phyloP scores from a whole-genome alignment of 2,113 vertebrate genomes.

The Megatriorchis doriae region DNA sequence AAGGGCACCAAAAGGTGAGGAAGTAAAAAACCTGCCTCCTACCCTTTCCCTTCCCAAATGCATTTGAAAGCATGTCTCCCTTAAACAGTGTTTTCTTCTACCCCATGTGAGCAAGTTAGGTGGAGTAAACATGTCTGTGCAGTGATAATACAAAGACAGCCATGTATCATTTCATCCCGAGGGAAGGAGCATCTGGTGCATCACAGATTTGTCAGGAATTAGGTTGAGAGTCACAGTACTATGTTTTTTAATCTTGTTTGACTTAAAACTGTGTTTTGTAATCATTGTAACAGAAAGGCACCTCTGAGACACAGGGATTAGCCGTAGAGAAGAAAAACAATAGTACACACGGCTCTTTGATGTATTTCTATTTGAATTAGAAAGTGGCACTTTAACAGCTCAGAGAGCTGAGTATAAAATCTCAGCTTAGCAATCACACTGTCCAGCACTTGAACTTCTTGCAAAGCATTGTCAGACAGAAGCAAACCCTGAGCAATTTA shows the following conservation, averaged over 20 bases:
- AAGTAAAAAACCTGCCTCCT: background rate
- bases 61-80: rapidly evolving
- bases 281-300: conserved; percentile 35
- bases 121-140: conserved; percentile 28
- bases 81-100: background rate
- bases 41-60: background rate
- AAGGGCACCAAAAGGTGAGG: background rate
- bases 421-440: background rate
- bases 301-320: background rate
- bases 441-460: background rate
- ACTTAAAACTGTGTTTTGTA: conserved; percentile 51
- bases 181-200: conserved; percentile 47
- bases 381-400: background rate
- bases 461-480: background rate
- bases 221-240: conserved; percentile 12
- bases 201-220: conserved; percentile 51
- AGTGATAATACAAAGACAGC: background rate
- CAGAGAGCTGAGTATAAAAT: background rate
- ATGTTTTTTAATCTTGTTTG: conserved; percentile 39
- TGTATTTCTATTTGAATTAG: background rate
- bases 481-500: background rate
- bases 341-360: background rate
- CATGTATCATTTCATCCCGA: background rate
- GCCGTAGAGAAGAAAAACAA: conserved; percentile 2
- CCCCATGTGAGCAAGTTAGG: background rate